These are phyloP conservation scores for Axea sp. DNA, from an alignment of 2,888 invertebrate species.

Conservation along the genomic window DNA sequence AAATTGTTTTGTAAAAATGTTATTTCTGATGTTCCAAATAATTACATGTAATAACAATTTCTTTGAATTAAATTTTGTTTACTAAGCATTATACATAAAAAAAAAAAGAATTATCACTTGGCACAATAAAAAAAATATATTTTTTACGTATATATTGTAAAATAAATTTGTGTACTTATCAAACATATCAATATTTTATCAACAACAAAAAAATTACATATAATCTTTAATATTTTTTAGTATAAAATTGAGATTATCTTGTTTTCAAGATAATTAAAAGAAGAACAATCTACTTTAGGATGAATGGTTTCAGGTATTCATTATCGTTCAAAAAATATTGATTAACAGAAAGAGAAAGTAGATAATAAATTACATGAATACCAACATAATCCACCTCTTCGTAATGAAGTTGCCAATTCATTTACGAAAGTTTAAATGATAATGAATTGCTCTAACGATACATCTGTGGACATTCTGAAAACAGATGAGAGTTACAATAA, in stretches of 20 bases:
- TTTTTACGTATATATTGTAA: neutral
- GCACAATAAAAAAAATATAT: neutral
- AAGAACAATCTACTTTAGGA: too few species aligned
- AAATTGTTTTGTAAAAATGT: too few species aligned
- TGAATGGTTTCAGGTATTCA: neutral
- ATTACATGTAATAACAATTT: too few species aligned
- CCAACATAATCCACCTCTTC: slow-evolving; percentile 5
- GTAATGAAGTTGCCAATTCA: slow-evolving; percentile 5
- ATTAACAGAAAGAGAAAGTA: neutral
- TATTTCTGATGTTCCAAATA: too few species aligned
- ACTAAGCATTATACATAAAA: too few species aligned
- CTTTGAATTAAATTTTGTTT: too few species aligned
- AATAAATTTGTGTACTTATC: too few species aligned
- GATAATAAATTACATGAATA: slow-evolving; percentile 8
- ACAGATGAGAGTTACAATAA: slow-evolving; percentile 9
- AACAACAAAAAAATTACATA: too few species aligned
- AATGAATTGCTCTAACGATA: slow-evolving; percentile 1
- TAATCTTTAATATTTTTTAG: too few species aligned
- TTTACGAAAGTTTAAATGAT: slow-evolving; percentile 6
- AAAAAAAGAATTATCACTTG: neutral
- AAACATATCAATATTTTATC: too few species aligned
- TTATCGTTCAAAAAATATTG: neutral
- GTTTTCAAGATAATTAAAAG: too few species aligned
- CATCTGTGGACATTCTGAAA: neutral
- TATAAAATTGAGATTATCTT: too few species aligned